Evolutionary conservation across 2,113 vertebrate genomes (phyloP), one percentile per base, ranked within the genome.

Genomic region (Regulus satrapa): DNA sequence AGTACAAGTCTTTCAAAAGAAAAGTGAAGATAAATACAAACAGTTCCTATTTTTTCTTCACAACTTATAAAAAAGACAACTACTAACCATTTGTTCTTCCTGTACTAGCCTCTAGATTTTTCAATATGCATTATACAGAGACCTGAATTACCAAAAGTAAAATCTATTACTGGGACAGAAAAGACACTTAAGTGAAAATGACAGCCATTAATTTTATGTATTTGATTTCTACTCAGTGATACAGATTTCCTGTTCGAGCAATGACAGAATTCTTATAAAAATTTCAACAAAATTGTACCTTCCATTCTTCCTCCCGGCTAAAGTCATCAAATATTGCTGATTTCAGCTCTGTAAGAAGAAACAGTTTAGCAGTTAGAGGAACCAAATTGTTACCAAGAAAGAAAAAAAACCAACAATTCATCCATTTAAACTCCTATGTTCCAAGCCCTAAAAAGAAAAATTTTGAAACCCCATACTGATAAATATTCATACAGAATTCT

Each of bases 291-390:
- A 73, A 76, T 11, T 67, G 12, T 98, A 98, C 98, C 98, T 98
- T 98, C 98, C 98, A 98, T 95, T 98, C 98, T 11, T 97, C 98
- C 87, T 98, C 98, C 92, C 98, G 98, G 71, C 54, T 97, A 67
- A 97, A 98, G 83, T 98, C 98, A 96, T 98, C 98, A 89, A 98
- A 97, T 25, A 98, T 36, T 51, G 77, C 25, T 67, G 97, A 84
- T 97, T 98, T 98, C 76, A 98, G 93, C 62, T 97, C 98, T 98
- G 93, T 25, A 88, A 97, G 48, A 93, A 97, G 69, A 74, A 71
- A 94, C 6, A 85, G 20, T 76, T 80, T 43, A 94, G 17, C 19
- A 89, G 29, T 76, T n/a, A 94, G 24, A 96, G 38, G 8, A 59
- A 87, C 29, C 21, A 26, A 84, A 54, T 3, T n/a, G 7, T 67